These are phyloP conservation scores for Trachymyrmex cornetzi DNA, from an alignment of 1,140 invertebrate species.

Conservation along the genomic window DNA sequence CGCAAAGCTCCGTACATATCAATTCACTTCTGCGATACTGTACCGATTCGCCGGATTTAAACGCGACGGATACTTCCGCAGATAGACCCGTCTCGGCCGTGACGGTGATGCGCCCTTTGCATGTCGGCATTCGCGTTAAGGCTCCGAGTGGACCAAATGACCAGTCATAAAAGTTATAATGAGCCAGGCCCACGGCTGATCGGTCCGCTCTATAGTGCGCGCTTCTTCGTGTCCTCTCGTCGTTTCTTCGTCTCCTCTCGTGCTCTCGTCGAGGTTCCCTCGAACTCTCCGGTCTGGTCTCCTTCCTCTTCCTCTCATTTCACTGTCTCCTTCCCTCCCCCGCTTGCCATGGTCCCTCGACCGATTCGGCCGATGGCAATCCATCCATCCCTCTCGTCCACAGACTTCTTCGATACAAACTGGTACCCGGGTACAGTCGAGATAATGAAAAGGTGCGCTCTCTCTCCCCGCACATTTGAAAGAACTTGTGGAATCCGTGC, in stretches of 20 bases:
- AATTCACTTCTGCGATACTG: background rate
- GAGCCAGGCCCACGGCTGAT: constrained; percentile 72
- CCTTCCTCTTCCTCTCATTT: constrained; percentile 20
- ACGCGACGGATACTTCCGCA: background rate
- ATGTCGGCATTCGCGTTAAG: constrained; percentile 73
- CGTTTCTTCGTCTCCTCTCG: constrained; percentile 23
- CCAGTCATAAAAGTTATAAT: constrained; percentile 79
- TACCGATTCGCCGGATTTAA: constrained; percentile 28
- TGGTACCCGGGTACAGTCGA: constrained; percentile 68
- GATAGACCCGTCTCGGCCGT: constrained; percentile 64
- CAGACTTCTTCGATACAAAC: constrained; percentile 69
- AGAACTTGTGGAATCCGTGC: constrained; percentile 75
- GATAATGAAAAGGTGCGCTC: constrained; percentile 74
- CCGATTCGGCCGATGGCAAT: constrained; percentile 52
- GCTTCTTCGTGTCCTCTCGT: constrained; percentile 18
- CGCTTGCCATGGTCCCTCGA: background rate
- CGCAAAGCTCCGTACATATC: background rate
- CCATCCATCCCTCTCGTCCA: constrained; percentile 55
- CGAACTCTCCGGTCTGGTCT: constrained; percentile 4
- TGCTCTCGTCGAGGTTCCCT: constrained; percentile 27
- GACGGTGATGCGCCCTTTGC: constrained; percentile 74
- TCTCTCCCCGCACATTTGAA: constrained; percentile 62
- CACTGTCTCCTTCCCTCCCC: constrained; percentile 18
- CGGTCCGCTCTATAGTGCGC: constrained; percentile 59
- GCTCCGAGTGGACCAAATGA: constrained; percentile 72